These are phyloP conservation scores for Sycon ciliatum DNA, from an alignment of 37 sponge, comb jelly and placozoan genomes.

Conservation along the genomic window DNA sequence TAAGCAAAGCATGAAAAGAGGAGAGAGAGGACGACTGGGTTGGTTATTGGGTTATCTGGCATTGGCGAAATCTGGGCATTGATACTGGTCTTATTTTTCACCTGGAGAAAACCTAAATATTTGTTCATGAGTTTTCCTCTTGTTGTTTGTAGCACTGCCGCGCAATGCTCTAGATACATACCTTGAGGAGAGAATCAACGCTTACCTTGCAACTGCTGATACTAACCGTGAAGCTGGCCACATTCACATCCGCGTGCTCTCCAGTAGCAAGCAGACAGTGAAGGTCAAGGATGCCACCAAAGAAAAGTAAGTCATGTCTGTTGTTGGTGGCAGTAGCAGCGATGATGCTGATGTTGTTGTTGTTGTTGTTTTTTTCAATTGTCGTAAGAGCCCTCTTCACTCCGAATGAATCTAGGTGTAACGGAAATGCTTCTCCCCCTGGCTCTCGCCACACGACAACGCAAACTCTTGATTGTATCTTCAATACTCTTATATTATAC, in stretches of 20 bases:
- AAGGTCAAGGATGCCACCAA: slow-evolving; percentile 71
- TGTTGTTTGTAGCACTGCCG: slow-evolving; percentile 55
- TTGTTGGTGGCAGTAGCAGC: too few relatives aligned
- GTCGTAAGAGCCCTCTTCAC: not conserved
- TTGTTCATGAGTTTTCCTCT: too few relatives aligned
- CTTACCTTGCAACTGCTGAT: slow-evolving; percentile 12
- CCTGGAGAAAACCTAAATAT: too few relatives aligned
- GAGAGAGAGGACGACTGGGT: too few relatives aligned
- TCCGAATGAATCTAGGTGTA: not conserved
- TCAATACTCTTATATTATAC: too few relatives aligned
- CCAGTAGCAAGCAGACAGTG: slow-evolving; percentile 69
- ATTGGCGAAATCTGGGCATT: too few relatives aligned
- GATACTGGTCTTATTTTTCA: too few relatives aligned
- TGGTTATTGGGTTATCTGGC: too few relatives aligned
- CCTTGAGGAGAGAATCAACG: slow-evolving; percentile 78
- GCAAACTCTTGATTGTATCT: too few relatives aligned
- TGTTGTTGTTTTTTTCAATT: not conserved
- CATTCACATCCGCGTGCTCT: slow-evolving; percentile 78
- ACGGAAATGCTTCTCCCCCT: not conserved
- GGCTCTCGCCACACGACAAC: slow-evolving; percentile 19
- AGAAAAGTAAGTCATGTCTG: slow-evolving; percentile 61
- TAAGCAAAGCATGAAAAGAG: too few relatives aligned
- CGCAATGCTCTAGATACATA: slow-evolving; percentile 54
- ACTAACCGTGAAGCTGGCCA: slow-evolving; percentile 46
- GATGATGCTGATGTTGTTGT: not conserved